Base-by-base conservation (phyloP, 2,113 vertebrate species). In the Amazona vittata region DNA sequence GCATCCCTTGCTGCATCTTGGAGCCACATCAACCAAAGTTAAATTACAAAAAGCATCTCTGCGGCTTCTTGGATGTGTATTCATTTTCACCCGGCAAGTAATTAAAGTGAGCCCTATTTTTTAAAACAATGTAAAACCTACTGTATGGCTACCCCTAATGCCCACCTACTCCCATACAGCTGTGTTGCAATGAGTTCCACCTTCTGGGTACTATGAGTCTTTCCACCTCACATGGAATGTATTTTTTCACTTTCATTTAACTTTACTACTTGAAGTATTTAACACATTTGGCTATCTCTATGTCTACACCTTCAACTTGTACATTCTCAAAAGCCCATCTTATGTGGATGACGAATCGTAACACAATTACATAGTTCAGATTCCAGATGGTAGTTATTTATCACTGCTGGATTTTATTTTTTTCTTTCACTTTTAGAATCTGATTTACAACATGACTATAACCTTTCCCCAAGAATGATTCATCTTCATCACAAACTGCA, bases 381-480 rank as follows among this genome's bases (percentile, higher is more conserved):
- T 95, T 94, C 85, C 96, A 94, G 88, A 96, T 81, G 73, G 91
- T 31, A 46, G 39, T 69, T 89, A 87, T 96, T 96, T 92, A 96
- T 96, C 87, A 94, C 69, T 85, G 59, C 82, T 33, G 44, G 71
- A 88, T 65, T 22, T 39, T 60, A 59, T 50, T 59, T 39, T 49
- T 87, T 57, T 28, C 37, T 50, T 83, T 39, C 28, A n/a, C 39
- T 91, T 90, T 89, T 33, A 62, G 62, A 96, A 87, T 57, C n/a
- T 60, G 49, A 97, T 94, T 89, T 91, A 94, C 68, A 83, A 77
- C 31, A 44, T 83, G 85, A 79, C 69, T 74, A 69, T 35, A 95
- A 93, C 96, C 85, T 96, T 96, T 85, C 37, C 29, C 57, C 62
- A 60, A 71, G 81, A 93, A 95, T 95, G 93, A 95, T 95, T 94